Base-by-base conservation (phyloP, 2,888 invertebrate genomes). In the Agonum fuliginosum region DNA sequence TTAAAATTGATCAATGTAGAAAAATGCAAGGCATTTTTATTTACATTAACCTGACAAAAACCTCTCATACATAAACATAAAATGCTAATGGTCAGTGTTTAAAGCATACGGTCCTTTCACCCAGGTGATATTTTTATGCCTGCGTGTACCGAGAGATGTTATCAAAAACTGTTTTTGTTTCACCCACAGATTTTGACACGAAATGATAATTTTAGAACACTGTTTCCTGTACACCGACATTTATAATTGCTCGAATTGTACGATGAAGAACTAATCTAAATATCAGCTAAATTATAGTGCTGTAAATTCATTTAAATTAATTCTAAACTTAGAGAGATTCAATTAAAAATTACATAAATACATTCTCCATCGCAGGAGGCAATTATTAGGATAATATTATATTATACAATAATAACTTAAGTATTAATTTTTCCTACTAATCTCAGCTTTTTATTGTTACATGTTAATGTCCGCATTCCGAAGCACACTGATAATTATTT, bases 61-160 rank as follows among this genome's bases (percentile, higher is more conserved):
- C 65, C 65, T 34, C 37, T 65, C 65, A 65, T 65, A 65, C 37
- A 37, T 65, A 65, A 34, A 37, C 65, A 65, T 65, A 17, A 30
- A 34, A 65, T 65, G 65, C 37, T 65, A 65, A 65, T 65, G 14
- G 12, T 34, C 12, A 4, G 54, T 54, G 54, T 54, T 54, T 54
- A 54, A 12, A 37, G 3, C 3, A 2, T 37, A 37, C 12, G 37
- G 37, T 37, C 19, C 37, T 65, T 65, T 65, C 65, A 65, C 10
- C 65, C 65, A 65, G 65, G 34, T 65, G 65, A 65, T 65, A 65
- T 65, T 65, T 65, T 65, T 34, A 65, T 65, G 34, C 30, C 34
- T 65, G 65, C 34, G 30, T 34, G 34, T 65, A 65, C 30, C 34
- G 30, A 34, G 48, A 65, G 65, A 65, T 30, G 12, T 19, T 65